Evolutionary conservation across 1,140 invertebrate species (phyloP), one percentile per base, ranked within the genome.

Genomic region (Polyergus mexicanus): DNA sequence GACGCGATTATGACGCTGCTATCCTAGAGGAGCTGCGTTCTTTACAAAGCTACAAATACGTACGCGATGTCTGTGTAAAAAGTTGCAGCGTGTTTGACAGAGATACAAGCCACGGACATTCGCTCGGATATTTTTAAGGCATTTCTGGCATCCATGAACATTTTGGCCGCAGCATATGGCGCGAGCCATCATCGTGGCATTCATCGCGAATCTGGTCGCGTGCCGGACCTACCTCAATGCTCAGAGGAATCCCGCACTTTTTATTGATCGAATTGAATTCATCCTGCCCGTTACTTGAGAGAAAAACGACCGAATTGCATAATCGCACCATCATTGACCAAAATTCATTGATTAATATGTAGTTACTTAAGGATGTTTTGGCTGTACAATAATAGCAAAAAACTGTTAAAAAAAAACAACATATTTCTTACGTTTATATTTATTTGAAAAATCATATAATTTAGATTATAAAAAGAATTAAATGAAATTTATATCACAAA

Each of bases 141-240:
- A 54, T 72, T 66, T 58, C 56, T 44, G 47, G 38, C 75, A 44
- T 41, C 41, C 65, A 44, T 35, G 72, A 78, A 87, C 86, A 86
- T 88, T 88, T 88, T 88, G 84, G 85, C 58, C 68, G 7, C 54
- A 74, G 66, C 85, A 80, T 32, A 32, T 87, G 86, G 51, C 47
- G 41, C 83, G 63, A 44, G 44, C 25, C 68, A 44, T 51, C 63
- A 22, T 66, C 41, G 28, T 51, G 60, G 47, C 60, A 66, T 51
- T 77, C 60, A 62, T 78, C 28, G 75, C 75, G 60, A 78, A 66
- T 66, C 75, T 78, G 75, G 60, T 78, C 75, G 60, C 75, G 75
- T 78, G 75, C 75, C 41, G 75, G 63, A 51, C 75, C 75, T 78
- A 66, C 60, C 75, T 22, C 75, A 78, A 78, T 62, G 60, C 19